Evolutionary conservation across 2,888 invertebrate genomes (phyloP), one percentile per base, ranked within the genome.

Genomic region (Nycteola revayana): DNA sequence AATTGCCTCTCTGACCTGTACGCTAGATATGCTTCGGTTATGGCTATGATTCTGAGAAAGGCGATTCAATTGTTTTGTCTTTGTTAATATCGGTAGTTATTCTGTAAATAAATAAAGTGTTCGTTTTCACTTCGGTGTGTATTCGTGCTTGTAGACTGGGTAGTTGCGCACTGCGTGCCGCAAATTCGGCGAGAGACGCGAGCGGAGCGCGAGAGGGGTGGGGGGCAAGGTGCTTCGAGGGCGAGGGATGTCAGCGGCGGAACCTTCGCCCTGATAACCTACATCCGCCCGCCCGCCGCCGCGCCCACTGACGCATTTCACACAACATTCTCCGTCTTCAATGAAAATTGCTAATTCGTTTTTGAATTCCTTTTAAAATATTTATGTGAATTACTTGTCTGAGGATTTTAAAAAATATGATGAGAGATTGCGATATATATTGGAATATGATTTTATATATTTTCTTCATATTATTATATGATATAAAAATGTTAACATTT

Each of bases 231-330:
- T 40, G 52, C 11, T 31, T 37, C 32, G 49, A 63, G 71, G 62
- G 62, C 61, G 67, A 63, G 67, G 66, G 68, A 47, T 63, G 66
- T 39, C 60, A 60, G 56, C 44, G 46, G 54, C 55, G 62, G 62
- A 74, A 73, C 76, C 75, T 78, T 79, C 72, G 75, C 64, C 70
- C 76, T 75, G 73, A 72, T 84, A 68, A 83, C 83, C 84, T 69
- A 83, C 61, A 79, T 79, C 59, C 59, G 51, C 38, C 51, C 71
- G 56, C 55, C 64, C 40, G 25, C 59, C 60, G 54, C 57, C 67
- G 42, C 45, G 37, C 60, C 54, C 46, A 34, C 46, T 47, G 30
- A 24, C 44, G 31, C 36, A 44, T 26, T 32, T 36, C 24, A 44
- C 41, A 34, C 14, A 36, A 38, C 32, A 40, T 41, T 44, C 41